These are phyloP conservation scores for Recurvirostra avosetta DNA, from an alignment of 2,113 vertebrate species.

Conservation along the genomic window DNA sequence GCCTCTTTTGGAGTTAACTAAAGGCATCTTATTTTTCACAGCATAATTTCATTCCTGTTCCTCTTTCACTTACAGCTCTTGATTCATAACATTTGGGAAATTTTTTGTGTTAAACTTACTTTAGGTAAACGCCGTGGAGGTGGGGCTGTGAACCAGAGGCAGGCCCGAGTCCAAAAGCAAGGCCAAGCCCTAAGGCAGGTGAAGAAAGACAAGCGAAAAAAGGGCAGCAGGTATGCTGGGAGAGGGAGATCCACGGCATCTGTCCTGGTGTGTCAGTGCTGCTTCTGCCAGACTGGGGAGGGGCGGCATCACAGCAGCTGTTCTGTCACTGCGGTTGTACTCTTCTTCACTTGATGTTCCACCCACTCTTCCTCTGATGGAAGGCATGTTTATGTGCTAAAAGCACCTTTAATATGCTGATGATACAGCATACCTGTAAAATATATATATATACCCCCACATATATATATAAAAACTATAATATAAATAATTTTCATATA, in stretches of 20 bases:
- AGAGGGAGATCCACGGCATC: background rate
- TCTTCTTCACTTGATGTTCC: background rate
- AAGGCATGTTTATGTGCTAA: accelerated
- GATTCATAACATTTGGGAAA: background rate
- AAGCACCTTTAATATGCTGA: background rate
- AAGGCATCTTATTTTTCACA: background rate
- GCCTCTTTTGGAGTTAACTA: background rate
- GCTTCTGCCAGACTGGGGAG: background rate
- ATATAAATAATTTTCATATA: background rate
- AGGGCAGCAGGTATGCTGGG: background rate
- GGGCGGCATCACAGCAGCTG: background rate
- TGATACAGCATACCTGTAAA: background rate
- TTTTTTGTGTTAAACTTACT: background rate
- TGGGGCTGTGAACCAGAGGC: background rate
- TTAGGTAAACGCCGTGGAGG: background rate
- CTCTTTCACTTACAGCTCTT: background rate
- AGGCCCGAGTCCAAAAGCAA: background rate
- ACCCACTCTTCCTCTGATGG: background rate
- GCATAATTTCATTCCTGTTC: background rate
- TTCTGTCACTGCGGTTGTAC: no score
- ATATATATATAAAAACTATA: no score
- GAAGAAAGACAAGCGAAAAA: background rate
- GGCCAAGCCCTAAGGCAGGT: background rate
- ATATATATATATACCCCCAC: accelerated
- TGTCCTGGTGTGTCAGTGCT: no score